These are phyloP conservation scores for Aspidiotus rigidus DNA, from an alignment of 2,888 invertebrate species.

Conservation along the genomic window DNA sequence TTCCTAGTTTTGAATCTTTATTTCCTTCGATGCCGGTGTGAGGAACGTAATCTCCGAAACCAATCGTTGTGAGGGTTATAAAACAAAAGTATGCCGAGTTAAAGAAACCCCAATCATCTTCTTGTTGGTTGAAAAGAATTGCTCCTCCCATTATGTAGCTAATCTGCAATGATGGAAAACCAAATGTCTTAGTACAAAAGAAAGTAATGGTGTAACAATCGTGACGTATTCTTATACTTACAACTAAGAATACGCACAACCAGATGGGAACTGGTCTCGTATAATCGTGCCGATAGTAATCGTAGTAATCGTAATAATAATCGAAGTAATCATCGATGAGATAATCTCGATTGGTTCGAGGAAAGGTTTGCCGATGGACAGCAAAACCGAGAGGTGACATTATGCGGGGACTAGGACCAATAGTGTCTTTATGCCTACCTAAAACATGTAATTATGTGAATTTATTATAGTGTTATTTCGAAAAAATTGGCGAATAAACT, in stretches of 20 bases:
- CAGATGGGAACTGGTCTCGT: conserved; percentile 75
- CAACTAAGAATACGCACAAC: conserved; percentile 77
- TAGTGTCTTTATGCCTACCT: conserved; percentile 30
- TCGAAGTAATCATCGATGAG: conserved; percentile 39
- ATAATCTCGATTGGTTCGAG: conserved; percentile 30
- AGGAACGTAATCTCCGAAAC: conserved; percentile 85
- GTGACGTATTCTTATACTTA: conserved; percentile 41
- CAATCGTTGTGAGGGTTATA: conserved; percentile 85
- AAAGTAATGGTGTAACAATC: neutral
- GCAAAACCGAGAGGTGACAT: conserved; percentile 62
- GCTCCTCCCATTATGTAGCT: conserved; percentile 85
- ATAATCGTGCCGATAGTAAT: conserved; percentile 54
- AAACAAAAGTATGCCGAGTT: conserved; percentile 91
- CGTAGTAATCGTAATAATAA: conserved; percentile 44
- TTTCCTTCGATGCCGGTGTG: conserved; percentile 54
- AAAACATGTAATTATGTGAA: neutral
- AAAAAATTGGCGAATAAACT: too few relatives aligned
- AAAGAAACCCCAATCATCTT: conserved; percentile 66
- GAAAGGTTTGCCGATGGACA: conserved; percentile 51
- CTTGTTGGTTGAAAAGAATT: conserved; percentile 75
- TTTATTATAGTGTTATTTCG: too few relatives aligned
- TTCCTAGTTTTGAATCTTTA: conserved; percentile 49
- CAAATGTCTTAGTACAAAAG: neutral
- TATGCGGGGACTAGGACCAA: conserved; percentile 50
- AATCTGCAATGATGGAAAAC: conserved; percentile 43